Percentiles rank a stretch among this genome's conserved stretches.
These are phyloP conservation scores for Xanthostigma xanthostigma DNA, from an alignment of 2,888 invertebrate species.

Conservation along the genomic window DNA sequence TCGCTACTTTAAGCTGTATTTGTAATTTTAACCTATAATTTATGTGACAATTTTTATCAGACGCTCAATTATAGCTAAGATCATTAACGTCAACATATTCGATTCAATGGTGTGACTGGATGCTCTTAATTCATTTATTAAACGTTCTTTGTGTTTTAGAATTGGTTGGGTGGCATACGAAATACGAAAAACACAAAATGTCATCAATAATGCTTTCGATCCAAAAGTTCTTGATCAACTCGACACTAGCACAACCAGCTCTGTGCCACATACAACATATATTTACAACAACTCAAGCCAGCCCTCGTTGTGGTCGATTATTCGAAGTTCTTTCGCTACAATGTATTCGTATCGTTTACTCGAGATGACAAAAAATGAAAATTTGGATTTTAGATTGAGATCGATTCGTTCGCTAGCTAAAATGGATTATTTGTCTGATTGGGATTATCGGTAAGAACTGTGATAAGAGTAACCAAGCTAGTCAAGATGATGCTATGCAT, in stretches of 20 bases:
- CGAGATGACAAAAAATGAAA: slow-evolving; percentile 49
- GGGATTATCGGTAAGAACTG: slow-evolving; percentile 21
- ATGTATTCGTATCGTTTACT: slow-evolving; percentile 44
- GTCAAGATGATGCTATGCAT: too few relatives aligned
- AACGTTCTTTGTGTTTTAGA: slow-evolving; percentile 1
- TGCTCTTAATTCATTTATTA: too few relatives aligned
- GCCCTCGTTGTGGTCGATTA: slow-evolving; percentile 8
- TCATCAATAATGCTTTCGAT: slow-evolving; percentile 23
- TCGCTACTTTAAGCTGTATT: too few relatives aligned
- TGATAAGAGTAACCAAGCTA: too few relatives aligned
- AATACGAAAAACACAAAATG: slow-evolving; percentile 20
- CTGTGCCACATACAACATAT: not conserved
- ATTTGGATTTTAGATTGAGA: slow-evolving; percentile 40
- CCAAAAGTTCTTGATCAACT: slow-evolving; percentile 22
- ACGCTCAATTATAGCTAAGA: too few relatives aligned
- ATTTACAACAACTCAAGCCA: slow-evolving; percentile 7
- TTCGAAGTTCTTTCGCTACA: slow-evolving; percentile 21
- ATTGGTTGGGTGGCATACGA: slow-evolving; percentile 21
- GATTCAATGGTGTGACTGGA: not conserved
- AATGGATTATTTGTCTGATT: slow-evolving; percentile 40
- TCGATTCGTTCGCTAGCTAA: slow-evolving; percentile 49
- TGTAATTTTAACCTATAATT: too few relatives aligned
- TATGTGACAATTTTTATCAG: too few relatives aligned
- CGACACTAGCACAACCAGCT: slow-evolving; percentile 10
- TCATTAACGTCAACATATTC: not conserved